Base-by-base conservation (phyloP, 1,140 invertebrate species). In the Pogonomyrmex californicus region DNA sequence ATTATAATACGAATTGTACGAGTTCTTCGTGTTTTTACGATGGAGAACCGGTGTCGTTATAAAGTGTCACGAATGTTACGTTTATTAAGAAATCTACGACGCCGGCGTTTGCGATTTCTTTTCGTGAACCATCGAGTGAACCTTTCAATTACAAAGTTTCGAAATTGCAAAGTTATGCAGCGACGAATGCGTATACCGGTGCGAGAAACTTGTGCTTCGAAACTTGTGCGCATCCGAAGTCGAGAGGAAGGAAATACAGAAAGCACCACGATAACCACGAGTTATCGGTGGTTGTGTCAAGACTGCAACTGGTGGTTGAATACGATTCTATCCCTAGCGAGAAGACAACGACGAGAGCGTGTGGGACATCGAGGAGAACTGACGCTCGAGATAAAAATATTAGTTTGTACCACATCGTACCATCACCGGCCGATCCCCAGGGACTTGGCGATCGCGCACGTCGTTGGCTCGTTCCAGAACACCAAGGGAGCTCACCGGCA, bases 351-450 rank as follows among this genome's bases (percentile, higher is more conserved):
- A 86, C 86, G 90, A 91, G 89, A 91, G 83, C 81, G 79, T 88
- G 63, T 85, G 66, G 60, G 36, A 71, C 10, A 54, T 17, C 41
- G 30, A 75, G 23, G 54, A 75, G 54, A 58, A 2, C 9, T 81
- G 88, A 76, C 86, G 87, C 85, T 14, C 85, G 92, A 92, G 93
- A 93, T 95, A 95, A 91, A 94, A 51, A 82, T 81, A 54, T 93
- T 91, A 85, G 87, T 66, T 89, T 93, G 95, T 95, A 91, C 95
- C 95, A 95, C 91, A 91, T 94, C 94, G 95, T 93, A 89, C 94
- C 91, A 94, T 94, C 94, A 91, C 94, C 92, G 88, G 44, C 51
- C 68, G 78, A 87, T 94, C 94, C 92, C 94, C 70, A 88, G 94
- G 94, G 94, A 95, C 78, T 30, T 47, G 79, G 86, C 14, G 44